A percentile compares a stretch with the other conserved stretches of the same genome.
Evolutionary conservation across 2,888 invertebrate species (phyloP).

Genomic region (Apodemia hepburni): DNA sequence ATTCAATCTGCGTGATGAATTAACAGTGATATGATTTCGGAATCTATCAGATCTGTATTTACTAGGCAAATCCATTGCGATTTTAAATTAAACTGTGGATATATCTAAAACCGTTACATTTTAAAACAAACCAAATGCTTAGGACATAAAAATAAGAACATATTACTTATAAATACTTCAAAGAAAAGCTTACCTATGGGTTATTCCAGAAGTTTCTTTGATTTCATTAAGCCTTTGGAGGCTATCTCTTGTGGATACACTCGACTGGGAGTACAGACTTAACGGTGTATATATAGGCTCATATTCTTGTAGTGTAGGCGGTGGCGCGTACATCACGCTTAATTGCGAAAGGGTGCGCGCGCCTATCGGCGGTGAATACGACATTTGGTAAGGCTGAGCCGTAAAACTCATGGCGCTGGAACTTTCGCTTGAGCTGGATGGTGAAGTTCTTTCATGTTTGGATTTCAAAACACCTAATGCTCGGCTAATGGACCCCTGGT

Average conservation of each 20-base stretch:
- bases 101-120: too few relatives aligned
- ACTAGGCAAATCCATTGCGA: too few relatives aligned
- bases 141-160: too few relatives aligned
- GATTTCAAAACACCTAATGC: constrained; percentile 85
- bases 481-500: constrained; percentile 87
- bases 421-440: constrained; percentile 84
- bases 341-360: constrained; percentile 77
- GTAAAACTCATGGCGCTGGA: constrained; percentile 77
- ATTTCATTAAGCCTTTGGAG: constrained; percentile 70
- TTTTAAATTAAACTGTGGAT: too few relatives aligned
- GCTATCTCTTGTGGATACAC: constrained; percentile 68
- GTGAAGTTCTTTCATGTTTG: constrained; percentile 82
- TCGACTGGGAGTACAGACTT: constrained; percentile 70
- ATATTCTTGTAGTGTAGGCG: constrained; percentile 77
- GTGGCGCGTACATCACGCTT: constrained; percentile 81
- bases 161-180: background rate
- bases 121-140: too few relatives aligned
- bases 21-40: too few relatives aligned
- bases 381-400: constrained; percentile 68
- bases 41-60: too few relatives aligned
- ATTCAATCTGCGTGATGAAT: too few relatives aligned
- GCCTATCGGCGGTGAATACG: constrained; percentile 76
- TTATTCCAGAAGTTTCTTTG: constrained; percentile 57
- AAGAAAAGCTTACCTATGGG: constrained; percentile 52
- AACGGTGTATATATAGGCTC: constrained; percentile 73